Conservation (phyloP, 2,113 vertebrate species). For the Dasyornis broadbenti region DNA sequence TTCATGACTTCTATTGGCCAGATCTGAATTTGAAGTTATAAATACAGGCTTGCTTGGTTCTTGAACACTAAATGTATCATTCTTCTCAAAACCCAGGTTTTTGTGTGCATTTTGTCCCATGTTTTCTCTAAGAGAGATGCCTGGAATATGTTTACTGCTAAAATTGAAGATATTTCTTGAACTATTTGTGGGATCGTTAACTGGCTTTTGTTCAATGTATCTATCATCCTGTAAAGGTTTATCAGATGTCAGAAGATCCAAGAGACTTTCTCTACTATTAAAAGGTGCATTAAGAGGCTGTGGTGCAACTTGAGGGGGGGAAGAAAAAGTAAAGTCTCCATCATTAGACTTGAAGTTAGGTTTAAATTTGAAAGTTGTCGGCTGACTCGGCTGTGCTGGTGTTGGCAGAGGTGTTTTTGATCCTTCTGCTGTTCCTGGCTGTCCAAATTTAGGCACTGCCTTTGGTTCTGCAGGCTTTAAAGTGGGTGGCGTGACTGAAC, state of each 20-base stretch:
- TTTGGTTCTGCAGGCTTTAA: conserved; percentile 81
- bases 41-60: conserved; percentile 71
- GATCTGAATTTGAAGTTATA: conserved; percentile 48
- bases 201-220: conserved; percentile 66
- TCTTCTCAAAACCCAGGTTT: conserved; percentile 72
- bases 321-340: conserved; percentile 92
- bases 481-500: conserved; percentile 70
- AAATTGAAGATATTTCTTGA: conserved; percentile 81
- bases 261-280: conserved; percentile 83
- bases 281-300: conserved; percentile 64
- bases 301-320: conserved; percentile 70
- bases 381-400: conserved; percentile 73
- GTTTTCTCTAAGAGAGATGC: conserved; percentile 75
- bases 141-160: conserved; percentile 73
- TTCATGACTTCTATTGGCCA: conserved; percentile 74
- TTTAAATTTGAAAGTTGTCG: conserved; percentile 90
- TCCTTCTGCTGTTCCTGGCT: conserved; percentile 75
- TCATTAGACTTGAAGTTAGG: conserved; percentile 97
- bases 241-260: conserved; percentile 89
- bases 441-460: conserved; percentile 76
- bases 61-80: conserved; percentile 74
- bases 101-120: conserved; percentile 62
- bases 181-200: conserved; percentile 51
- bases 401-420: conserved; percentile 74
- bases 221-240: conserved; percentile 79